Evolutionary conservation across 2,797 vertebrate genomes (phyloP), one percentile per base, ranked within the genome.

Genomic region (Ptychobarbus kaznakovi): DNA sequence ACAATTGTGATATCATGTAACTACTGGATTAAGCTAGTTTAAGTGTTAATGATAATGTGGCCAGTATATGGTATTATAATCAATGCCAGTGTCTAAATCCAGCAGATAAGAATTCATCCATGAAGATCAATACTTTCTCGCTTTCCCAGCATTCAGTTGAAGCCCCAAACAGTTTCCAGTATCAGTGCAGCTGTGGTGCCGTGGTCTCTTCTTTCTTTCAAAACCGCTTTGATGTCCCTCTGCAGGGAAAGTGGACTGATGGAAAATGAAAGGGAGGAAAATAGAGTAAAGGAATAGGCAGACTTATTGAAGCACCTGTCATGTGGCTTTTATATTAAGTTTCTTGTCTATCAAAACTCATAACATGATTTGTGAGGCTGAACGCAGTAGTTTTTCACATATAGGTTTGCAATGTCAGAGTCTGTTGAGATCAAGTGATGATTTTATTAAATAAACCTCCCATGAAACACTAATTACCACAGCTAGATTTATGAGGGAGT

Each of bases 391-490:
- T 77, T 77, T 76, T 81, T 44, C 73, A 22, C 51, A 77, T 28
- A 70, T 20, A 49, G 38, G 12, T 22, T 74, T 77, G 74, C 15
- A 66, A 20, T 77, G 44, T 76, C 65, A 9, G 72, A 66, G 56
- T 69, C 82, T 49, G 35, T 44, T 78, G 78, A 69, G 65, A 73
- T 86, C 63, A 81, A 70, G 89, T 86, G 70, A 44, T 81, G 84
- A 76, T 83, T 83, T 83, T 70, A 86, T 86, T 70, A 77, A 86
- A 86, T 80, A 81, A 85, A 16, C 56, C 56, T 80, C 25, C 51
- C 8, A 20, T 73, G 66, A 65, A 88, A 82, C 53, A 78, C 38
- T 85, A 58, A 83, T 88, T 69, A 86, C n/a, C 13, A 74, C 56
- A 28, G 85, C 66, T 66, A 46, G 82, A 66, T 53, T 77, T 72